Evolutionary conservation across 2,113 vertebrate species (phyloP).

Genomic region (Halcyon malimbica): DNA sequence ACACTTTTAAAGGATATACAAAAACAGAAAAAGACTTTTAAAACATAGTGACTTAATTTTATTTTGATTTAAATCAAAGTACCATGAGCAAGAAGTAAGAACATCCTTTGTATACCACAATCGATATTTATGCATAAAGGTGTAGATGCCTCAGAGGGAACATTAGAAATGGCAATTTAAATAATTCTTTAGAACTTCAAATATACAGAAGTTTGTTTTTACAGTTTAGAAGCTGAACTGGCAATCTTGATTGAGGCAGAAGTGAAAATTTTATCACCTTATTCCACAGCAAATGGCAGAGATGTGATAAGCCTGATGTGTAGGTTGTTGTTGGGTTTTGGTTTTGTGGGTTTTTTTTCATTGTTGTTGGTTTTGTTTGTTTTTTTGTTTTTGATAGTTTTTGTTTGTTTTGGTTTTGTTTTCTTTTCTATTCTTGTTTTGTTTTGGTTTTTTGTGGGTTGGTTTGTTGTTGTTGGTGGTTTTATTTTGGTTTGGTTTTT

Average conservation of each 20-base stretch:
- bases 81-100: not conserved
- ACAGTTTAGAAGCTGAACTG: not conserved
- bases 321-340: not conserved
- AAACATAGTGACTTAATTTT: not conserved
- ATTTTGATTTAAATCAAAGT: not conserved
- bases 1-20: not conserved
- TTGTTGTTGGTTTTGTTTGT: no score
- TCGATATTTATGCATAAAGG: not conserved
- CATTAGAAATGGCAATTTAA: not conserved
- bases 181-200: conserved; percentile 16
- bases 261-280: not conserved
- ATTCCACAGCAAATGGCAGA: not conserved
- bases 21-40: not conserved
- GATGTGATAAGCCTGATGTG: not conserved
- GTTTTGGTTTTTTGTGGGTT: no score
- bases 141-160: not conserved
- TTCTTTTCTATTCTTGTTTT: not conserved
- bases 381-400: not conserved
- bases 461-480: no score
- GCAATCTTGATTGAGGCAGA: not conserved
- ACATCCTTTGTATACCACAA: not conserved
- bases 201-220: not conserved
- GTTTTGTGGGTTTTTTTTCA: not conserved
- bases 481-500: not conserved
- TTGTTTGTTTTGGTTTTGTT: not conserved